phyloP scores from a whole-genome alignment of 1,140 invertebrate species.

The Dendroctonus valens region DNA sequence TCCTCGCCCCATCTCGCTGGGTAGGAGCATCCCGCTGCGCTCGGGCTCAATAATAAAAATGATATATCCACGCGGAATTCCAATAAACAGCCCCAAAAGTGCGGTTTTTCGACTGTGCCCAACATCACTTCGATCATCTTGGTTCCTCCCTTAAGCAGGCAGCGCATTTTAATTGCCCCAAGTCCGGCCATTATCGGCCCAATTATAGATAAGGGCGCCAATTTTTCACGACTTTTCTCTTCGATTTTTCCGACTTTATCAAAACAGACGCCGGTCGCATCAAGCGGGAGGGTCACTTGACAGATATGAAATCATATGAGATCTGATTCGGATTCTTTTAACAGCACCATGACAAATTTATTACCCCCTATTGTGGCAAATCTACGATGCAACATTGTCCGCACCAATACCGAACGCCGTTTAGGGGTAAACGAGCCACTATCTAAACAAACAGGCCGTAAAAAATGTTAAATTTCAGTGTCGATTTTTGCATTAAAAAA shows the following conservation, averaged over 20 bases:
- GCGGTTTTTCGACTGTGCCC: too few species aligned
- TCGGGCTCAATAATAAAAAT: conserved; percentile 30
- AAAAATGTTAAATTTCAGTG: too few species aligned
- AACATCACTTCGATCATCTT: too few species aligned
- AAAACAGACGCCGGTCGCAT: conserved; percentile 25
- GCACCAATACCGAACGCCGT: too few species aligned
- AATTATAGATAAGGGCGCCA: too few species aligned
- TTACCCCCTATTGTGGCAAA: conserved; percentile 21
- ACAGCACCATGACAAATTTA: conserved; percentile 36
- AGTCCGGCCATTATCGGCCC: too few species aligned
- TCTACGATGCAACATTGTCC: conserved; percentile 1
- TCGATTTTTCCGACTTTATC: conserved; percentile 11
- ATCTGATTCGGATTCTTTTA: conserved; percentile 34
- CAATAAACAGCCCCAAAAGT: conserved; percentile 30
- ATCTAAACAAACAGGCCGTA: too few species aligned
- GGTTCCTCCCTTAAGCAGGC: too few species aligned
- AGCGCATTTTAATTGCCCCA: too few species aligned
- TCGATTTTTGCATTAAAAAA: too few species aligned
- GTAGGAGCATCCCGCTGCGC: conserved; percentile 4
- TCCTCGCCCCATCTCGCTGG: conserved; percentile 17
- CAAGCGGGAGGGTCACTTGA: conserved; percentile 18
- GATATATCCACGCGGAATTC: conserved; percentile 29
- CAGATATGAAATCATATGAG: conserved; percentile 30
- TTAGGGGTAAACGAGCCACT: too few species aligned
- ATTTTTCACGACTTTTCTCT: too few species aligned